Base-by-base conservation (phyloP, 1,140 invertebrate species). In the Trichonephila clavata region DNA sequence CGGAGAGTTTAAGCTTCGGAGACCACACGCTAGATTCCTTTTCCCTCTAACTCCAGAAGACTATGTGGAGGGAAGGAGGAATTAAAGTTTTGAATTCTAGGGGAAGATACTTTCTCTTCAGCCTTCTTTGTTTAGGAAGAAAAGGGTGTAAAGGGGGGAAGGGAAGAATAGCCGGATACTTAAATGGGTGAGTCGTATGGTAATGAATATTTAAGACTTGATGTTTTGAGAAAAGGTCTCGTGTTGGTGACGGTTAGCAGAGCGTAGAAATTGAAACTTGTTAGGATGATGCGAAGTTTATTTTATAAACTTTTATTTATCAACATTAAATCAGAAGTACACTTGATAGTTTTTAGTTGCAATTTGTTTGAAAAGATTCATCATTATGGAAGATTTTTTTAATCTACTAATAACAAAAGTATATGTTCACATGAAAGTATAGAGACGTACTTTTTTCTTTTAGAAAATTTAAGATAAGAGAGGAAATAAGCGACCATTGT, bases 151-250 rank as follows among this genome's bases (percentile, higher is more conserved):
- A 77, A 77, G 32, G 27, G 71, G 16, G 71, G 14, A 5, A 81
- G 71, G 27, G 10, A 81, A 50, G 77, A 50, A 43, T 50, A n/a
- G 14, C 77, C 20, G 21, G 39, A 57, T 83, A n/a, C 81, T 83
- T 83, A 59, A 83, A 83, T 50, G 16, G 81, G 81, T 83, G 81
- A 83, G 81, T 50, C 50, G 81, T 57, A 83, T 59, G 43, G 39
- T 83, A 59, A 83, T 83, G 81, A 83, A 83, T 83, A 83, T 83
- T 83, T 83, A 83, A 59, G 81, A 21, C 39, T 18, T 24, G 20
- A 83, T 21, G 27, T 57, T n/a, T 83, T 59, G 24, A 18, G 27
- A 16, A 27, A 39, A 32, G 71, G 24, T 32, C 27, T 27, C 16
- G 27, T 24, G 27, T 77, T 16, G 71, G 16, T 7, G 71, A 18